Conservation (phyloP, 2,797 vertebrate genomes). For the Chaenodraco wilsoni region DNA sequence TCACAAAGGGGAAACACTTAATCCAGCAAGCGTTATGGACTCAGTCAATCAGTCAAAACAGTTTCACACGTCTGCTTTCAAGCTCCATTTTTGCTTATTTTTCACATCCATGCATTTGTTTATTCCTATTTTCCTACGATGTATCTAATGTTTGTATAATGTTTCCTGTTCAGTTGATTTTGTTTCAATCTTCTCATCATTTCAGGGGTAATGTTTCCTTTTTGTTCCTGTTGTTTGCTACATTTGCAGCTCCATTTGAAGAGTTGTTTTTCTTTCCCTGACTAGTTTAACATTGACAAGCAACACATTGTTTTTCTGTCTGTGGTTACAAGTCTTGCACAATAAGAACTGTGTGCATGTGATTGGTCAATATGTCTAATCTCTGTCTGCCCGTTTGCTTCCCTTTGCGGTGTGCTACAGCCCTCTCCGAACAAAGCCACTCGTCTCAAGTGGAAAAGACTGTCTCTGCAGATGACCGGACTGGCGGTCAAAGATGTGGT, state of each 20-base stretch:
- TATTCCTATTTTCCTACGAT: no score
- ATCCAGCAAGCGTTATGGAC: not conserved
- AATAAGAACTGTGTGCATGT: not conserved
- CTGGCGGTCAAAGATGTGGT: conserved; percentile 78
- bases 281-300: not conserved
- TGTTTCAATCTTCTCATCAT: not conserved
- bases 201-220: not conserved
- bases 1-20: not conserved
- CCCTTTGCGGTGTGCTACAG: conserved; percentile 21
- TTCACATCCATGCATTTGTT: not conserved
- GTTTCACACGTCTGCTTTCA: not conserved
- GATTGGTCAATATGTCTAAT: not conserved
- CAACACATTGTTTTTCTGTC: not conserved
- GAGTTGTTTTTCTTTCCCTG: not conserved
- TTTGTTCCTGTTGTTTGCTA: not conserved
- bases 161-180: not conserved
- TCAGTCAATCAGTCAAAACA: not conserved
- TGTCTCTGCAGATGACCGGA: conserved; percentile 23
- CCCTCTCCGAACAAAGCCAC: not conserved
- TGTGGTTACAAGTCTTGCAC: not conserved
- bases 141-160: no score
- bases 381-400: not conserved
- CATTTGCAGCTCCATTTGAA: not conserved
- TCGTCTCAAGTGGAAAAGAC: conserved; percentile 67
- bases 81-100: not conserved